These are phyloP conservation scores for Lagopus leucura DNA, from an alignment of 2,113 vertebrate species.

Conservation along the genomic window DNA sequence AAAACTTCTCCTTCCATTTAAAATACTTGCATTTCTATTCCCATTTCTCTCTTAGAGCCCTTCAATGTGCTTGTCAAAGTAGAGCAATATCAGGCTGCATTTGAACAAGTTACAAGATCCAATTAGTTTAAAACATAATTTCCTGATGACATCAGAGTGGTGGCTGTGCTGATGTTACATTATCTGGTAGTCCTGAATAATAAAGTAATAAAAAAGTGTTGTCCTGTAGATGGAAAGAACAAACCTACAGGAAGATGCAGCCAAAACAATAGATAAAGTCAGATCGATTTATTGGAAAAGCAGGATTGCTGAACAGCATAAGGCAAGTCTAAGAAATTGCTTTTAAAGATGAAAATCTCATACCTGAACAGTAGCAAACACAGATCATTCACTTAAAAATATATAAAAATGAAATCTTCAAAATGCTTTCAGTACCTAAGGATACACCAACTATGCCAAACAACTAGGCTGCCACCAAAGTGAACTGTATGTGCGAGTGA, in stretches of 20 bases:
- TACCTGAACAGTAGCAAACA: neutral
- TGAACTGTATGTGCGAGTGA: neutral
- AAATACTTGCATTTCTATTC: neutral
- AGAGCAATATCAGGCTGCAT: neutral
- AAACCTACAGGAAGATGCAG: neutral
- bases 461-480: neutral
- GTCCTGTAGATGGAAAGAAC: constrained; percentile 1
- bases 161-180: neutral
- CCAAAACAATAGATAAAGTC: neutral
- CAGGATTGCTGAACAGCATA: neutral
- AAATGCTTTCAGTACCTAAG: neutral
- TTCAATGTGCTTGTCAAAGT: neutral
- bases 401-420: neutral
- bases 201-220: constrained; percentile 10
- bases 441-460: neutral
- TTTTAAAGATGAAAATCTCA: neutral
- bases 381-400: neutral
- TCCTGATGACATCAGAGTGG: neutral
- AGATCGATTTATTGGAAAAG: neutral
- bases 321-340: neutral
- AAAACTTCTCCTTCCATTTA: neutral
- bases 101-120: neutral
- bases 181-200: neutral
- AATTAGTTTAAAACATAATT: neutral
- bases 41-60: neutral